Percentiles rank a stretch among this genome's conserved stretches.
Conservation (phyloP, 2,797 vertebrate species). For the Sylvilagus floridanus region DNA sequence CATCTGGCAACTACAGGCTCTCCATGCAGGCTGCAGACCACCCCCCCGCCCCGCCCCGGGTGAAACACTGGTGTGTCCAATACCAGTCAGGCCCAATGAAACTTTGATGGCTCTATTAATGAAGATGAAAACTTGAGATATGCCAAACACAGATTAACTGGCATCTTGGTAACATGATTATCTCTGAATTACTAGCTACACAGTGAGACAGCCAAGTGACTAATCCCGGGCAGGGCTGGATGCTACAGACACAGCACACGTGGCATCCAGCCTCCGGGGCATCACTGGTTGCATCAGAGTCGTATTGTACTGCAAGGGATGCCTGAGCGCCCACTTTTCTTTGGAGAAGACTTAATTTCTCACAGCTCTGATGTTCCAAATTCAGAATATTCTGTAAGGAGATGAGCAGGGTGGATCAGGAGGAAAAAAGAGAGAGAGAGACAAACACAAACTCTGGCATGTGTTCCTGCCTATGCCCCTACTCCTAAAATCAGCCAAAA, state of each 20-base stretch:
- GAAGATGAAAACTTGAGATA: slow-evolving; percentile 79
- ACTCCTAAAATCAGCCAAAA: neutral
- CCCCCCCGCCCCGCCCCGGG: neutral
- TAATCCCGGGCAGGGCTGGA: slow-evolving; percentile 45
- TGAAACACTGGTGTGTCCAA: slow-evolving; percentile 35
- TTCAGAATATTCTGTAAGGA: neutral
- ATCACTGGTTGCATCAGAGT: neutral
- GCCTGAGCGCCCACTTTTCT: neutral
- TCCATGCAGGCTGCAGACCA: neutral
- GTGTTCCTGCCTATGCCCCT: accelerated
- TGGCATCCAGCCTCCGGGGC: neutral
- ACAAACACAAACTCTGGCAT: neutral
- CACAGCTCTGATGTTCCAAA: neutral
- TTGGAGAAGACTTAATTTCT: neutral
- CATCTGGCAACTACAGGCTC: slow-evolving; percentile 73
- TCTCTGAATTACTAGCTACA: slow-evolving; percentile 71
- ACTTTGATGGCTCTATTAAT: slow-evolving; percentile 77
- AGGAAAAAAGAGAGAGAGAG: neutral
- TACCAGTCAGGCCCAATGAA: slow-evolving; percentile 39
- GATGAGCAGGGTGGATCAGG: neutral
- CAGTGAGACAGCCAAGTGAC: slow-evolving; percentile 36
- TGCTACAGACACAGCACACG: neutral
- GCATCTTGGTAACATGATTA: slow-evolving; percentile 76
- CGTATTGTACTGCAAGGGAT: neutral
- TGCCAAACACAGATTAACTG: slow-evolving; percentile 81